Base-by-base conservation (phyloP, 2,888 invertebrate genomes). In the Ornithoptera alexandrae region DNA sequence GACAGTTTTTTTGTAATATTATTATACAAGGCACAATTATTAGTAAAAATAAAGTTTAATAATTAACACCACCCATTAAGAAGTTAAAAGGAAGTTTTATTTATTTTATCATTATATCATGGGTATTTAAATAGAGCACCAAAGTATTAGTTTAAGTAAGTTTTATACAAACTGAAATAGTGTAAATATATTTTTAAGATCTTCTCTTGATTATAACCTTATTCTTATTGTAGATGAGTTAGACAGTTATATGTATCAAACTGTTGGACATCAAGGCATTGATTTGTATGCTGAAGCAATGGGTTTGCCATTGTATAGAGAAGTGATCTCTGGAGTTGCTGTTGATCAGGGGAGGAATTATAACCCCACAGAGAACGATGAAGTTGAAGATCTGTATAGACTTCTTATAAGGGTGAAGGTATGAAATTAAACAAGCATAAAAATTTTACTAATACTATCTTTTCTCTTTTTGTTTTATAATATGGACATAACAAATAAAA, bases 231-330 rank as follows among this genome's bases (percentile, higher is more conserved):
- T 85, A 96, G 97, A 97, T 94, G 98, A 98, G 87, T 85, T 98
- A 80, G 98, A 99, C 88, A 98, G 98, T 84, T 99, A 97, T 85
- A 99, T 99, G 99, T 99, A 99, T 86, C 99, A 99, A 93, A 98
- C 98, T 65, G 99, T 99, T 68, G 99, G 99, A 0, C 97, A 98
- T 85, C 97, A 98, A 93, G 98, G 97, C 22, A 96, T 99, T 74
- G 96, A 96, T 75, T 93, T 97, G 75, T 97, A 98, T 85, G 97
- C 98, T 39, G 96, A 98, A 86, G 99, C 99, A 1, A 97, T 99
- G 96, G 97, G 94, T 4, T 88, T 99, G 71, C 99, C 99, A 0
- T 90, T 99, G 65, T 99, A 96, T 87, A 94, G 97, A 72, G 95
- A 96, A 78, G 94, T 94, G 72, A 99, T 99, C 68, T 93, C 94